Conservation (phyloP, 2,888 invertebrate genomes). For the Tachina fera region DNA sequence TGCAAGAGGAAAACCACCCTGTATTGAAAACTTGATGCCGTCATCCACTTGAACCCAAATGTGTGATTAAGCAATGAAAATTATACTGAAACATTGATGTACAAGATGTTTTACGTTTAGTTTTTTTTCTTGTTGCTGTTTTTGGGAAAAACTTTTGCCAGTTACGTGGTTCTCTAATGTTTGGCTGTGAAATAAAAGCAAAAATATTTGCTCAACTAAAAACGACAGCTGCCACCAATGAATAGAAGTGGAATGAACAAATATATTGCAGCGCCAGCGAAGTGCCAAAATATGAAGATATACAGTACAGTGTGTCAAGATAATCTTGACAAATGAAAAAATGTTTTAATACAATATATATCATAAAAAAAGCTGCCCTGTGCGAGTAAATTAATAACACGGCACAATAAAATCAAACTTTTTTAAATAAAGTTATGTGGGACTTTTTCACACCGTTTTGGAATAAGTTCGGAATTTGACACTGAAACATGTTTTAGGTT, state of each 20-base stretch:
- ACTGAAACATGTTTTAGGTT: too few relatives aligned
- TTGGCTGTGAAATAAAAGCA: not conserved
- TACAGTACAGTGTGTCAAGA: not conserved
- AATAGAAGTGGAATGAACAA: not conserved
- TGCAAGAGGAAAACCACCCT: conserved; percentile 16
- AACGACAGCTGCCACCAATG: conserved; percentile 55
- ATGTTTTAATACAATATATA: too few relatives aligned
- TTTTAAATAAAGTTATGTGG: too few relatives aligned
- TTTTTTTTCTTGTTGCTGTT: not conserved
- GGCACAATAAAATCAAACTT: too few relatives aligned
- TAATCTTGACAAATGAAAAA: not conserved
- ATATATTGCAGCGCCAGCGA: not conserved
- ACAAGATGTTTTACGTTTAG: conserved; percentile 51
- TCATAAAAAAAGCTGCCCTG: too few relatives aligned
- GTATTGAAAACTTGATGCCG: conserved; percentile 5
- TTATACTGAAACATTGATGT: conserved; percentile 49
- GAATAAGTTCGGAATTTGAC: too few relatives aligned
- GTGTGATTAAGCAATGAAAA: conserved; percentile 52
- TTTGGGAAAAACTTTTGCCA: conserved; percentile 13
- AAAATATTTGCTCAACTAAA: conserved; percentile 51
- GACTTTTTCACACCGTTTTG: too few relatives aligned
- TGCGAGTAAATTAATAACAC: too few relatives aligned
- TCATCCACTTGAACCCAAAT: conserved; percentile 13
- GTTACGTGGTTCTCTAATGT: conserved; percentile 3
- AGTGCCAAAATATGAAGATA: not conserved